Percentiles rank a stretch among this genome's conserved stretches.
Conservation (phyloP, 1,140 invertebrate species). For the Druon quercuslanigerum region DNA sequence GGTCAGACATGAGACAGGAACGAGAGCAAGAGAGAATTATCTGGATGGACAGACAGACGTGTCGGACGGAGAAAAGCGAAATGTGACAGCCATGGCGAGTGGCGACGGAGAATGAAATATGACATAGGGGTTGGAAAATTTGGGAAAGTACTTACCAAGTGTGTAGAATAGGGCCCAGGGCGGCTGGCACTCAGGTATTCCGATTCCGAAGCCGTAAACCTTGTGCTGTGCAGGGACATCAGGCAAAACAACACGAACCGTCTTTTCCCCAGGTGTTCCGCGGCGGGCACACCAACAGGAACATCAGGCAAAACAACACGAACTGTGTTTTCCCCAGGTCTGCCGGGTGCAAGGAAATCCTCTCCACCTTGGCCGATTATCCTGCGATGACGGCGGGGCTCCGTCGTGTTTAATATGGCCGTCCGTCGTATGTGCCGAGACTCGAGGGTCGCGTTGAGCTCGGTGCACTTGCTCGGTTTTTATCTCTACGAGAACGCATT, state of each 20-base stretch:
- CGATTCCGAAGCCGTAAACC: constrained; percentile 17
- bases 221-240: constrained; percentile 54
- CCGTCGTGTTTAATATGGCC: constrained; percentile 69
- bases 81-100: background rate
- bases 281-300: constrained; percentile 49
- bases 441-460: constrained; percentile 52
- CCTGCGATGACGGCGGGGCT: constrained; percentile 50
- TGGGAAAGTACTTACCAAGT: constrained; percentile 49
- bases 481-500: constrained; percentile 18
- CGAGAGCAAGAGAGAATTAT: background rate
- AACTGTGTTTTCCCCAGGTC: constrained; percentile 16
- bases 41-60: constrained; percentile 14
- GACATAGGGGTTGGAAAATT: background rate
- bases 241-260: constrained; percentile 44
- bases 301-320: constrained; percentile 54
- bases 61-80: constrained; percentile 7
- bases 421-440: constrained; percentile 62
- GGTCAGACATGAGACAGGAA: background rate
- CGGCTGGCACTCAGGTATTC: constrained; percentile 46
- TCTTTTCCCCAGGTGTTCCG: constrained; percentile 18
- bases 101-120: background rate
- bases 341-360: constrained; percentile 4
- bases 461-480: constrained; percentile 12
- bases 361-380: constrained; percentile 38
- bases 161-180: constrained; percentile 55